These are phyloP conservation scores for Myotis lucifugus DNA, from an alignment of 2,113 vertebrate species.

Conservation along the genomic window DNA sequence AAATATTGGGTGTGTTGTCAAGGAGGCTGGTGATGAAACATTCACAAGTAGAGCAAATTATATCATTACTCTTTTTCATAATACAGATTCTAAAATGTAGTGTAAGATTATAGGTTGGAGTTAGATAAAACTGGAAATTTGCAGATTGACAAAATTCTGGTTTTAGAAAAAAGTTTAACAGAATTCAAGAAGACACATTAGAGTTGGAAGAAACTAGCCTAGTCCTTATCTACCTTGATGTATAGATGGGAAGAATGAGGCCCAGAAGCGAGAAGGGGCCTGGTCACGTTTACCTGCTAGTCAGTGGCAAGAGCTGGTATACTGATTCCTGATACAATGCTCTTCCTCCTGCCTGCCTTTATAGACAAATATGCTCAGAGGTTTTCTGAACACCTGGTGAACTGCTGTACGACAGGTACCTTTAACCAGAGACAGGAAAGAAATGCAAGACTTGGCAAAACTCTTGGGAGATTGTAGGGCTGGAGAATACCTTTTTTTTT, in stretches of 20 bases:
- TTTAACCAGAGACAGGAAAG: neutral
- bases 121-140: neutral
- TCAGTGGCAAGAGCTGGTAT: constrained; percentile 23
- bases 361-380: neutral
- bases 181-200: neutral
- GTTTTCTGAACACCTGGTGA: neutral
- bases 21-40: neutral
- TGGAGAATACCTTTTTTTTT: neutral
- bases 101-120: neutral
- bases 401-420: neutral
- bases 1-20: neutral
- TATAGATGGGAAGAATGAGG: neutral
- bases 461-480: neutral
- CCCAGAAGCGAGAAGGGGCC: neutral
- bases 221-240: neutral
- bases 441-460: neutral
- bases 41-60: neutral
- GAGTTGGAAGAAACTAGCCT: neutral
- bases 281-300: neutral
- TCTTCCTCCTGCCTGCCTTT: neutral
- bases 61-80: neutral
- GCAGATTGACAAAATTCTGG: neutral
- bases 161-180: neutral
- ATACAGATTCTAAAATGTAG: constrained; percentile 21
- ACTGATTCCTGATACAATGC: neutral